Base-by-base conservation (phyloP, 2,797 vertebrate genomes). In the Pipistrellus pygmaeus region DNA sequence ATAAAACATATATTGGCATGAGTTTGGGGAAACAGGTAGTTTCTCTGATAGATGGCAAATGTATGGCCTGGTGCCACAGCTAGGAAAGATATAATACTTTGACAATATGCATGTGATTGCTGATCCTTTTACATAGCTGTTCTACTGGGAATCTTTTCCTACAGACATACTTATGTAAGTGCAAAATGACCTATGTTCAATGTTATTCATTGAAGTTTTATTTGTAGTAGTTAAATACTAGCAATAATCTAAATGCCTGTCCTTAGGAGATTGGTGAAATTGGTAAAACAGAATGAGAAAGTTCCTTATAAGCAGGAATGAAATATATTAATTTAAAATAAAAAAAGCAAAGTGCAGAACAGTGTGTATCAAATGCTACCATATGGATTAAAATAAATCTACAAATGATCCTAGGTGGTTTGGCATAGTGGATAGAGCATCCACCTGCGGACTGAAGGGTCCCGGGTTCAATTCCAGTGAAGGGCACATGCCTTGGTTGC, bases 211-310 rank as follows among this genome's bases (percentile, higher is more conserved):
- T 91, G 41, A 82, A 55, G 18, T 13, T 81, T 73, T 90, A 69
- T 80, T 73, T 94, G 23, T 66, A 55, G 11, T 82, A 76, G 88
- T 75, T 64, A 48, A 94, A 76, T 44, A 81, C 14, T 76, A 46
- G 25, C 69, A 69, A 41, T 21, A 66, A 53, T 80, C 35, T 84
- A 71, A 92, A 69, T 78, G 41, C 21, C 25, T 69, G 9, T 20
- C 0, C 66, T 41, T 21, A 57, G 66, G 38, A 46, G 53, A 78
- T 32, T 72, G 55, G 41, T 35, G 71, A 80, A 71, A 77, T 17
- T 38, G n/a, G 17, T 66, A 44, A 82, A 85, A 55, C 69, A 55
- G 35, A 89, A 76, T 23, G 32, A 72, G 62, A 62, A 72, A 83
- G 13, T 7, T 77, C 11, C 48, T 82, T 77, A 21, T 77, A 77